These are phyloP conservation scores for Carabus problematicus DNA, from an alignment of 2,888 invertebrate species.

Conservation along the genomic window DNA sequence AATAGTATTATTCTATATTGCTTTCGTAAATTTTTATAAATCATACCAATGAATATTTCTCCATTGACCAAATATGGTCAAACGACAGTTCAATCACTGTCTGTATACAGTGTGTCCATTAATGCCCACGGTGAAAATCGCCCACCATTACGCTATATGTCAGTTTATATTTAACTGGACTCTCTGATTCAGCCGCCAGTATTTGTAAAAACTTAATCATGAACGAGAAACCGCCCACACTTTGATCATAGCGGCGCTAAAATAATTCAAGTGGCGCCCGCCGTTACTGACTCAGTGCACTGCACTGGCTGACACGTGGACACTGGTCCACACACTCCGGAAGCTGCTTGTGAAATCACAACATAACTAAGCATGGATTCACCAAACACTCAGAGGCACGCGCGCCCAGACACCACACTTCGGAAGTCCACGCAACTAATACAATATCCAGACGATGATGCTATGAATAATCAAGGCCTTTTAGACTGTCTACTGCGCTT, in stretches of 20 bases:
- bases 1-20: too few relatives aligned
- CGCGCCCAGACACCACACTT: too few relatives aligned
- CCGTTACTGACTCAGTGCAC: neutral
- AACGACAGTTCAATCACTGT: too few relatives aligned
- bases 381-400: neutral
- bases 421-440: too few relatives aligned
- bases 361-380: conserved; percentile 9
- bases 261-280: conserved; percentile 29
- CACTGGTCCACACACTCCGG: conserved; percentile 11
- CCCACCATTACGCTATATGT: conserved; percentile 5
- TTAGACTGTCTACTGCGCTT: too few relatives aligned
- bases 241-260: neutral
- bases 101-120: too few relatives aligned
- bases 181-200: conserved; percentile 12
- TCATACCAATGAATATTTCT: too few relatives aligned
- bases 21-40: too few relatives aligned
- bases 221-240: conserved; percentile 20
- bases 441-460: too few relatives aligned
- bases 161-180: conserved; percentile 17
- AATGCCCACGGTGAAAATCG: conserved; percentile 14
- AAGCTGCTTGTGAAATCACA: conserved; percentile 6
- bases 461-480: too few relatives aligned
- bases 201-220: conserved; percentile 12
- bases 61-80: too few relatives aligned
- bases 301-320: too few relatives aligned